A percentile compares a stretch with the other conserved stretches of the same genome.
Conservation (phyloP, 2,888 invertebrate genomes). For the Microctonus hyperodae region DNA sequence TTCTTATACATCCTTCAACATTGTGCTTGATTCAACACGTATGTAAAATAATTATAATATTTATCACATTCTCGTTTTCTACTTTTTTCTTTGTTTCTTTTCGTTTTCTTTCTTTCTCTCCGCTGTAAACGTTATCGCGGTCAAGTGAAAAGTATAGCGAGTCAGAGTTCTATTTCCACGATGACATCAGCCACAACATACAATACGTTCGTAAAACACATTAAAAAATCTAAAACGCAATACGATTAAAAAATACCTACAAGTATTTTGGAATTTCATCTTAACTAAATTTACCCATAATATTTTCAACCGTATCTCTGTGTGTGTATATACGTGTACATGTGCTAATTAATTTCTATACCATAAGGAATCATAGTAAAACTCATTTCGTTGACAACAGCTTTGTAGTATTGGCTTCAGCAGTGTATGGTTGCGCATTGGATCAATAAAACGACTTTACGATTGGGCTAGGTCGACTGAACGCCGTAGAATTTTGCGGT, state of each 20-base stretch:
- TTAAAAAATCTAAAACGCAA: background rate
- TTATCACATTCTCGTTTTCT: background rate
- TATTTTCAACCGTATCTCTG: background rate
- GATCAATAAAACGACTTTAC: slow-evolving; percentile 43
- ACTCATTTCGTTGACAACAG: background rate
- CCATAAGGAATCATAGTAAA: background rate
- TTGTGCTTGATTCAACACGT: background rate
- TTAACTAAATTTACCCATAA: background rate
- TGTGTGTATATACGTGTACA: background rate
- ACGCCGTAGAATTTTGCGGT: slow-evolving; percentile 8
- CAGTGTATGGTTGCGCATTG: slow-evolving; percentile 42
- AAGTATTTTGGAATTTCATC: background rate
- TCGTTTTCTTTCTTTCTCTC: background rate
- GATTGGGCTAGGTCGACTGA: slow-evolving; percentile 5
- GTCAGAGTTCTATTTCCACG: background rate
- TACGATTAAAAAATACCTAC: background rate
- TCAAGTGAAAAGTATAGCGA: slow-evolving; percentile 2
- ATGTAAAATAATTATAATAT: slow-evolving; percentile 5
- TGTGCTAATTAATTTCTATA: too few relatives aligned
- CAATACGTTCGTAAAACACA: background rate
- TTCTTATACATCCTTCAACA: background rate
- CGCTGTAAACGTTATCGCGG: background rate
- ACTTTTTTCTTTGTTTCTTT: background rate
- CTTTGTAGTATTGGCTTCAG: background rate
- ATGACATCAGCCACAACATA: slow-evolving; percentile 2